Base-by-base conservation (phyloP, 2,888 invertebrate species). In the Chymomyza caudatula region DNA sequence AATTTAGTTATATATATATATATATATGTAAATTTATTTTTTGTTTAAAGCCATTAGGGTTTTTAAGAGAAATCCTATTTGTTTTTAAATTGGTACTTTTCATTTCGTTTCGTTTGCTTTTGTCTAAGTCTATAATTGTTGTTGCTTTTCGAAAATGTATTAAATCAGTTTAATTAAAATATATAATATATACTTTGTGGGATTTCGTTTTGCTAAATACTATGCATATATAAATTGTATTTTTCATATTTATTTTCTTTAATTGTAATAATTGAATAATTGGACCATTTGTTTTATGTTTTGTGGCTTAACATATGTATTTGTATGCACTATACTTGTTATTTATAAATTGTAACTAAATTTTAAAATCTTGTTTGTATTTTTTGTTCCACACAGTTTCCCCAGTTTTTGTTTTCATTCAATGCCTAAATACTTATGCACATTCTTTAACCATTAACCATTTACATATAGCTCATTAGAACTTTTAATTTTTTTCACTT, bases 231-330 rank as follows among this genome's bases (percentile, higher is more conserved):
- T 69, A 74, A 63, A 71, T 61, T 61, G 61, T 47, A 47, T 60
- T 65, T 57, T 68, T 37, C 29, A 37, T 37, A 37, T 37, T 37
- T 37, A 11, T 59, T 71, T 54, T 66, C 54, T 71, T 68, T 75
- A 61, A 43, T 37, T 55, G 73, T 73, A 72, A 69, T 76, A 83
- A 83, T 85, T 85, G 81, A 85, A 80, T 84, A 85, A 85, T 85
- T 85, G 84, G 84, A 85, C 85, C 85, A 80, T 85, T 83, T 74
- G 85, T 84, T 85, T 71, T 75, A 63, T 77, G 70, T 13, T 56
- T 22, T 56, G 3, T 51, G 23, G 15, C 56, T 60, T 20, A 29
- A 22, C 42, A 54, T 61, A 20, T 29, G 52, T 49, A 42, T 52
- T 37, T 17, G 20, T 37, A 49, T 49, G 22, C 37, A 19, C 29